Evolutionary conservation across 2,113 vertebrate genomes (phyloP).

Genomic region (Mustelus asterias): DNA sequence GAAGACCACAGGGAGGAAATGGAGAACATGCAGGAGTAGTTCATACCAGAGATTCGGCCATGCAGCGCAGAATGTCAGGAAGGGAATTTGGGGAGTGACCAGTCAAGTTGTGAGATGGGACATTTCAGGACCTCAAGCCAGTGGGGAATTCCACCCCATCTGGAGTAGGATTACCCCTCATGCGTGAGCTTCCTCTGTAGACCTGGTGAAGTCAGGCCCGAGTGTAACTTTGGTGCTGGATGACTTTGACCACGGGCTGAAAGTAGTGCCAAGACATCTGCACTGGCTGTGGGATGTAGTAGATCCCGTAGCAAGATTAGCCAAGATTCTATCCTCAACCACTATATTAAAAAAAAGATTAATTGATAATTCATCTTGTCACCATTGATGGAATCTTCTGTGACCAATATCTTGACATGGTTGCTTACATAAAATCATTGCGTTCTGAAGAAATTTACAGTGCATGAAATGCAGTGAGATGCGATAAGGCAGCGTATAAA

Average conservation of each 20-base stretch:
- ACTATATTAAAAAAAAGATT: not conserved
- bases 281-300: not conserved
- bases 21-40: not conserved
- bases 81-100: not conserved
- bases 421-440: not conserved
- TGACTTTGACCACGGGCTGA: not conserved
- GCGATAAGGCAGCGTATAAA: not conserved
- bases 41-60: not conserved
- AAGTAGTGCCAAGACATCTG: not conserved
- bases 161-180: not conserved
- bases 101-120: not conserved
- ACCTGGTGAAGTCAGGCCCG: not conserved
- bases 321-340: not conserved
- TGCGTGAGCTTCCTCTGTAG: not conserved
- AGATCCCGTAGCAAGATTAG: not conserved
- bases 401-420: not conserved
- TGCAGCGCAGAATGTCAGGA: too few species aligned
- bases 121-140: not conserved
- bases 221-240: not conserved
- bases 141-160: not conserved
- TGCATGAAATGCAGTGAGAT: not conserved
- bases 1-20: not conserved
- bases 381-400: not conserved
- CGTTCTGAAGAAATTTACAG: not conserved
- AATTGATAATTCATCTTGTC: not conserved